These are phyloP conservation scores for Mesodorylaimus sp. DNA, from an alignment of 2,888 invertebrate genomes.

Conservation along the genomic window DNA sequence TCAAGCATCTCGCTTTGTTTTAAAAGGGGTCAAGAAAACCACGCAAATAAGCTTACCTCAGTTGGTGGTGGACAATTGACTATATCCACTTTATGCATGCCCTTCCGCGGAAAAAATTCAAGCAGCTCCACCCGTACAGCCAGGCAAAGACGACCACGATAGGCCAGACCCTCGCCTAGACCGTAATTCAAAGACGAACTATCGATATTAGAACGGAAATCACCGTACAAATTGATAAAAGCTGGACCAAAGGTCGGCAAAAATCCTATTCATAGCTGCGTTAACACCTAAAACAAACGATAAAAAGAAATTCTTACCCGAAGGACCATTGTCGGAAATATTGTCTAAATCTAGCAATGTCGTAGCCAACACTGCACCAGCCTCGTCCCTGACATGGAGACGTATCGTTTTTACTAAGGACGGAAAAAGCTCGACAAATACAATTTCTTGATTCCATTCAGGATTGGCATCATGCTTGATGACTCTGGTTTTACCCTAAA, in stretches of 20 bases:
- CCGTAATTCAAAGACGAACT: no score
- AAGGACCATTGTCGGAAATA: not conserved
- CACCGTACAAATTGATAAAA: conserved; percentile 67
- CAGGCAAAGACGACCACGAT: conserved; percentile 27
- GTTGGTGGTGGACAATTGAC: no score
- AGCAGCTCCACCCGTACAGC: conserved; percentile 6
- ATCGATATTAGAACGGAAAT: no score
- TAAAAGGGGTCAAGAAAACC: no score
- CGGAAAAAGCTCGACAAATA: conserved; percentile 82
- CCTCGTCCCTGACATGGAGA: conserved; percentile 57
- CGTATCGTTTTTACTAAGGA: conserved; percentile 71
- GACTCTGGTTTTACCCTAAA: conserved; percentile 60
- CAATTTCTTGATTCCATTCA: conserved; percentile 72
- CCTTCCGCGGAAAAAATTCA: not conserved
- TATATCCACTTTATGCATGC: no score
- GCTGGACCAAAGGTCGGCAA: conserved; percentile 75
- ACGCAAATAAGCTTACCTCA: no score
- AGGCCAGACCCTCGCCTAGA: conserved; percentile 68
- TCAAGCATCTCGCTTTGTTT: no score
- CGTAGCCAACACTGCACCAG: conserved; percentile 67
- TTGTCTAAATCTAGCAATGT: conserved; percentile 67
- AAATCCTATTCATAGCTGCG: conserved; percentile 47
- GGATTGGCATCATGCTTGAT: conserved; percentile 63
- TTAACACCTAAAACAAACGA: no score
- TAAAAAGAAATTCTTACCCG: conserved; percentile 1